These are phyloP conservation scores for Caretta caretta DNA, from an alignment of 2,113 vertebrate species.

Conservation along the genomic window DNA sequence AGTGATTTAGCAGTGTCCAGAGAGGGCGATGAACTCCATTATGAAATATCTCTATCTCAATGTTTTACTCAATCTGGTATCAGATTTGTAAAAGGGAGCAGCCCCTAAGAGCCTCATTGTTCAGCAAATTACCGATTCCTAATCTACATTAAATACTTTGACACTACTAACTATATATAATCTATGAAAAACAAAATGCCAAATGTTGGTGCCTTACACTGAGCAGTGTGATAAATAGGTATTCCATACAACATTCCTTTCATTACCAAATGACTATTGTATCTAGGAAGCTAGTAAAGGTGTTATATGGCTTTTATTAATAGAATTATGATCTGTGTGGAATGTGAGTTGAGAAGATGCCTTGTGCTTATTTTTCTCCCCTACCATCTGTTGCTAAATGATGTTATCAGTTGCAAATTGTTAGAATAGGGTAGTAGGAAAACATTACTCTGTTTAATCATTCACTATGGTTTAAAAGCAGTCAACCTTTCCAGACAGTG, in stretches of 20 bases:
- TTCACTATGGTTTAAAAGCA: neutral
- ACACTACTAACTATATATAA: neutral
- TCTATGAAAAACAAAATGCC: conserved; percentile 29
- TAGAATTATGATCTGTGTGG: conserved; percentile 77
- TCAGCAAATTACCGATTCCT: neutral
- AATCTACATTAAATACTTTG: conserved; percentile 31
- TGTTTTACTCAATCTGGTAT: neutral
- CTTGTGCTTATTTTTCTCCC: conserved; percentile 64
- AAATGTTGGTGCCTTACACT: conserved; percentile 38
- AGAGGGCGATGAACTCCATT: neutral
- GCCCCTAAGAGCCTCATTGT: neutral
- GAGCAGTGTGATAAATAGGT: conserved; percentile 25
- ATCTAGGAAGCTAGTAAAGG: conserved; percentile 49
- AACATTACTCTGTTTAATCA: conserved; percentile 21
- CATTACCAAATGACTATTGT: conserved; percentile 65
- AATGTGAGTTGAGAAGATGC: conserved; percentile 72
- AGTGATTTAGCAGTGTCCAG: neutral
- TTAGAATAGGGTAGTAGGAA: conserved; percentile 48
- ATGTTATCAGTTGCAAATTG: conserved; percentile 72
- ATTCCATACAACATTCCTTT: conserved; percentile 48
- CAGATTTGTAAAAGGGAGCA: neutral
- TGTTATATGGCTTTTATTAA: conserved; percentile 75
- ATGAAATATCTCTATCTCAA: neutral
- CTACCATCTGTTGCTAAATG: conserved; percentile 78
- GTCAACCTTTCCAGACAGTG: neutral